Evolutionary conservation across 2,113 vertebrate genomes (phyloP), one percentile per base, ranked within the genome.

Genomic region (Eleginops maclovinus): DNA sequence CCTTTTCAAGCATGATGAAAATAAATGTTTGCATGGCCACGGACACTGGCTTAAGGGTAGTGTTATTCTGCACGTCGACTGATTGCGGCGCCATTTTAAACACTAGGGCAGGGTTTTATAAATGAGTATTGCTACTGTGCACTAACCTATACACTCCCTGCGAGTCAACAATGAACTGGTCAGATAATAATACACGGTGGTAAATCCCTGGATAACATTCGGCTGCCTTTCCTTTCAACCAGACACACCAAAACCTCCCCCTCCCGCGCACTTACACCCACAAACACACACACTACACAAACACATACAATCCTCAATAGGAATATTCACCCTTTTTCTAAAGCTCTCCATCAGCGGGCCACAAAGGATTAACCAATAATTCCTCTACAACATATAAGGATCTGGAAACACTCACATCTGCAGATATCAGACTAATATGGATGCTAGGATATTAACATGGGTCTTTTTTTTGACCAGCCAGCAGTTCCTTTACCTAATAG

Each of bases 1-100:
- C 76, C 78, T 87, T 91, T 91, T 79, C 75, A 85, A 90, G 89
- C 77, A 51, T 79, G 77, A 86, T 88, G 78, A 88, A 93, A 89
- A 88, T 78, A 90, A 89, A 88, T 67, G 26, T 75, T 80, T 82
- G 59, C 15, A 16, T 59, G 74, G 60, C 66, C 36, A 12, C 16
- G 5, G 44, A n/a, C 65, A 15, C 24, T 69, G 74, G 58, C 65
- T 86, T 70, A 82, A 56, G 69, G 69, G 28, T 69, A 24, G 77
- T 22, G 63, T 74, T 24, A 76, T 63, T 67, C 22, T 2, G 16
- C 3, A 12, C 49, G 31, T 62, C 43, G 9, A 22, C 11, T 55
- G n/a, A 76, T 31, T 26, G 73, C 65, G 53, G 56, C 5, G n/a
- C 4, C 76, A 75, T 84, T 82, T 83, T 75, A 80, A 83, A 82